Evolutionary conservation across 2,888 invertebrate genomes (phyloP), one percentile per base, ranked within the genome.

Genomic region (Ferrisia virgata): DNA sequence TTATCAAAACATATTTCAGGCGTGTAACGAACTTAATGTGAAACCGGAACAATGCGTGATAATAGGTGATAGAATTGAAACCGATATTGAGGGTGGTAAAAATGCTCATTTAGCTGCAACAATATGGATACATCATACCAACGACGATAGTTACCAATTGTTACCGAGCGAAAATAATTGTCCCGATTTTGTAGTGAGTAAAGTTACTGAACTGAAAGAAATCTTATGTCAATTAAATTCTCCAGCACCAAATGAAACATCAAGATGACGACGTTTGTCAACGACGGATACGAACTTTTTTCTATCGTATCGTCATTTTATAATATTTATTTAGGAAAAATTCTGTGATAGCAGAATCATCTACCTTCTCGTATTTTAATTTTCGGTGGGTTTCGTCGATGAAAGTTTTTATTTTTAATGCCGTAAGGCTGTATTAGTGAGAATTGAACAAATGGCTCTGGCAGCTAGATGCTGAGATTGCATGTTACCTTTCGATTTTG

Each of bases 31-130:
- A 88, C 91, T 96, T 85, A 91, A 92, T 86, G 94, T 96, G 25
- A 91, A 92, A 88, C 94, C 95, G 0, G 89, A 91, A 84, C 91
- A 92, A 86, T 95, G 95, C 89, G 91, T 95, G 87, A 96, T 96
- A 95, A 93, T 95, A 87, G 96, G 96, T 78, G 96, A 96, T 88
- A 95, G 95, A 88, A 89, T 96, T 86, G 95, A 95, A 89, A 95
- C 96, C 47, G 96, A 96, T 89, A 95, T 96, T 87, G 91, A 93
- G 89, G 96, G 95, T 85, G 95, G 94, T 36, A 92, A 92, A 87
- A 91, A 93, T 88, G 94, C 95, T 15, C 28, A 40, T 76, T 28
- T 85, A 22, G 79, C 64, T 11, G 53, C 82, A n/a, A 84, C 84
- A 18, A 25, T 82, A n/a, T 82, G 82, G 82, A 43, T 82, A 25